Evolutionary conservation across 2,888 invertebrate species (phyloP).

Genomic region (Agelastica alni): DNA sequence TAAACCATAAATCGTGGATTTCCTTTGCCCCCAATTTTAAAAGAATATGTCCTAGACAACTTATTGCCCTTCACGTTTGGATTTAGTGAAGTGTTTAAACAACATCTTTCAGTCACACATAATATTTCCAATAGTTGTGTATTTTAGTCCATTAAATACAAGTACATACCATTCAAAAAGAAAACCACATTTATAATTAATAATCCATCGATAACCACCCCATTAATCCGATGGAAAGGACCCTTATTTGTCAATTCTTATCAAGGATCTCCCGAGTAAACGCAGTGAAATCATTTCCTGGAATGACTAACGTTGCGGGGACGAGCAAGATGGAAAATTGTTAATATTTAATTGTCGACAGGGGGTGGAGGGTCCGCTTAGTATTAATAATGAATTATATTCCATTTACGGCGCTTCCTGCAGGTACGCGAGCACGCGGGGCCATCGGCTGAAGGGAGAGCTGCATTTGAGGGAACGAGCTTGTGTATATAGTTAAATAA

Average conservation of each 20-base stretch:
- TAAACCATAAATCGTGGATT: no score
- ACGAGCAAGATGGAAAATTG: constrained; percentile 8
- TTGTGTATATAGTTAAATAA: constrained; percentile 42
- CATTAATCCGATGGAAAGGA: background rate
- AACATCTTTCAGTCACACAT: no score
- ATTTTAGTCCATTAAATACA: no score
- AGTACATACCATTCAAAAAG: no score
- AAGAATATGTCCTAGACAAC: no score
- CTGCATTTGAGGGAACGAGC: constrained; percentile 20
- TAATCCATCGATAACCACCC: background rate
- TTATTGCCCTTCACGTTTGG: no score
- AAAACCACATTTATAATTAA: background rate
- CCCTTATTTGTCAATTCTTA: background rate
- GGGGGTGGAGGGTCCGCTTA: constrained; percentile 29
- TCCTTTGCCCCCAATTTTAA: no score
- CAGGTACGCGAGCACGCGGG: constrained; percentile 33
- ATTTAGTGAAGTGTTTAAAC: no score
- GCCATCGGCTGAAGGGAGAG: constrained; percentile 26
- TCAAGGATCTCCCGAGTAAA: background rate
- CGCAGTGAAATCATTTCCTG: background rate
- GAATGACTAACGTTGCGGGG: constrained; percentile 19
- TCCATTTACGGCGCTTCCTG: constrained; percentile 36
- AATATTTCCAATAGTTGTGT: no score
- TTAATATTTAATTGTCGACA: constrained; percentile 38
- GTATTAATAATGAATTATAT: constrained; percentile 45